Base-by-base conservation (phyloP, 2,888 invertebrate genomes). In the Lepidochitona cinerea region DNA sequence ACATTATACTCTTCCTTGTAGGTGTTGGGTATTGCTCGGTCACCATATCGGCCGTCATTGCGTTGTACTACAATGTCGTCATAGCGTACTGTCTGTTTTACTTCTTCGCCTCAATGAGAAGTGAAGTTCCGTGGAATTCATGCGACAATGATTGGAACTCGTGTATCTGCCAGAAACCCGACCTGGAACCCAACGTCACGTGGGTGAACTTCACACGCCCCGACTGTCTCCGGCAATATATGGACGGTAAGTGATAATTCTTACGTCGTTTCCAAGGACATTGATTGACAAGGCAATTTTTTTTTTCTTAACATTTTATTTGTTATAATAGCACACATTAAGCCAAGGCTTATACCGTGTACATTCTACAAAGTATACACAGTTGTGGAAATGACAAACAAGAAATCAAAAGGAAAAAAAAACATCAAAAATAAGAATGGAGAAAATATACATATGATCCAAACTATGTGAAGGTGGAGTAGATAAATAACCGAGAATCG, bases 61-160 rank as follows among this genome's bases (percentile, higher is more conserved):
- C 80, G 23, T 74, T 89, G 64, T 89, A 88, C 75, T 89, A 89
- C 80, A 89, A 88, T 79, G 82, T 89, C 70, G 85, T 89, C 74
- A 85, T 89, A 37, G 80, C 81, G 36, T 89, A 87, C 81, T 79
- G 85, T 35, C 70, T 88, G 52, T 87, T 77, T 76, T 89, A 85
- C 77, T 77, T 88, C 35, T 83, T 87, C 68, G 79, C 84, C n/a
- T 85, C 87, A 7, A 81, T 88, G 76, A 73, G 75, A 5, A 66
- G 68, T 18, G 64, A 67, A 12, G 35, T 81, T 26, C 80, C 81
- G 14, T 81, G 77, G 79, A 54, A 66, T 29, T 52, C 64, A 37
- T 75, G 70, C 14, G 26, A 23, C 14, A 71, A 36, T 18, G 33
- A 65, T 5, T 70, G 66, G 67, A 73, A 68, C 69, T 70, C 54